Percentiles rank a stretch among this genome's conserved stretches.
Evolutionary conservation across 2,888 invertebrate species (phyloP).

Genomic region (Rhamnusium bicolor): DNA sequence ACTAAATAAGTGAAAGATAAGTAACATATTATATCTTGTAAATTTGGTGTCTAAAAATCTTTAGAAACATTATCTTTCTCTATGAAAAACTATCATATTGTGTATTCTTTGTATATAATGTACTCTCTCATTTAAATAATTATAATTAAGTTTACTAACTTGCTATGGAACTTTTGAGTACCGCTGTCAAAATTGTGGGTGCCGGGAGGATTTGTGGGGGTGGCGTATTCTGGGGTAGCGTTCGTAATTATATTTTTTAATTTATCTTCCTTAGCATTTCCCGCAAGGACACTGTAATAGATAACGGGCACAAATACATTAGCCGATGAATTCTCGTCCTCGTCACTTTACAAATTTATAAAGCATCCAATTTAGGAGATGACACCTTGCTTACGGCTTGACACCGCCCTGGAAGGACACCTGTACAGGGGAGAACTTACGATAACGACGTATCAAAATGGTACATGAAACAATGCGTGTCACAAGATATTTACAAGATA

Average conservation of each 20-base stretch:
- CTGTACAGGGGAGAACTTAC: constrained; percentile 6
- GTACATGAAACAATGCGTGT: constrained; percentile 20
- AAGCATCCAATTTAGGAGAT: constrained; percentile 56
- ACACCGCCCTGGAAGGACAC: constrained; percentile 15
- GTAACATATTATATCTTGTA: too few relatives aligned
- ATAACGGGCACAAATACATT: constrained; percentile 61
- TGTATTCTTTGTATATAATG: too few relatives aligned
- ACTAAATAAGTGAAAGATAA: too few relatives aligned
- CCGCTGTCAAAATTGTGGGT: background rate
- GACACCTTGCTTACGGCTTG: constrained; percentile 33
- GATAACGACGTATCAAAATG: constrained; percentile 16
- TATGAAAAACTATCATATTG: too few relatives aligned
- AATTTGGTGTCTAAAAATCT: too few relatives aligned
- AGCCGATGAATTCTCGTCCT: constrained; percentile 64
- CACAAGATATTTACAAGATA: too few relatives aligned
- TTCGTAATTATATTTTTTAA: constrained; percentile 81
- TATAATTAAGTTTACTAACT: too few relatives aligned
- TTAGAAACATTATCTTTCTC: too few relatives aligned
- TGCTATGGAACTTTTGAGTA: background rate
- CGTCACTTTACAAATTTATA: constrained; percentile 63
- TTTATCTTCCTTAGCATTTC: constrained; percentile 79
- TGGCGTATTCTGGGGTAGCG: constrained; percentile 73
- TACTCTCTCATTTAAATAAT: too few relatives aligned
- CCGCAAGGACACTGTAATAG: constrained; percentile 65
- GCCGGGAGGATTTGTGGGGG: constrained; percentile 54